Conservation (phyloP, 1,140 invertebrate genomes). For the Anthonomus grandis region DNA sequence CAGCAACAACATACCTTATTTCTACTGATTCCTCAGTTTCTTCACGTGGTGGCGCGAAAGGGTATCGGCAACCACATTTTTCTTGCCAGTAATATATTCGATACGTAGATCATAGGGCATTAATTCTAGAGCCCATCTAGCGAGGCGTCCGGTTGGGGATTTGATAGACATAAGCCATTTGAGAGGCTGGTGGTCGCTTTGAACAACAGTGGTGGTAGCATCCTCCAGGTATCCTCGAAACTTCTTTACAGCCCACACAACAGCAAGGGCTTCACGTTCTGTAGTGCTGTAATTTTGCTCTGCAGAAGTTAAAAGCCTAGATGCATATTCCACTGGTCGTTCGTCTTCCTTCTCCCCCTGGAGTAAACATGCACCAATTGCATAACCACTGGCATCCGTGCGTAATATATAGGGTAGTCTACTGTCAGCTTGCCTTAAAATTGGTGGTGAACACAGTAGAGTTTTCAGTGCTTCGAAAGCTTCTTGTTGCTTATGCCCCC, state of each 20-base stretch:
- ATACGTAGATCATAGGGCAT: constrained; percentile 23
- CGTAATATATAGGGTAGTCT: constrained; percentile 2
- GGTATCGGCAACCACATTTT: constrained; percentile 23
- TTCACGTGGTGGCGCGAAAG: constrained; percentile 11
- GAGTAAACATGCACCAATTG: constrained; percentile 19
- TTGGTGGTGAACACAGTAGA: not conserved
- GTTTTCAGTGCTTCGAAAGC: constrained; percentile 35
- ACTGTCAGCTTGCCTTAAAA: constrained; percentile 11
- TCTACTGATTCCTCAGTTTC: not conserved
- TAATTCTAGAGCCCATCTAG: constrained; percentile 47
- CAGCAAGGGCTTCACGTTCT: constrained; percentile 48
- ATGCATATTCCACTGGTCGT: constrained; percentile 46
- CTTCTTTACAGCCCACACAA: constrained; percentile 46
- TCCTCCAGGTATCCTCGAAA: constrained; percentile 48
- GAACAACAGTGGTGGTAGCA: constrained; percentile 40
- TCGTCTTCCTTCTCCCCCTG: constrained; percentile 32
- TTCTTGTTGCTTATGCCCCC: constrained; percentile 37
- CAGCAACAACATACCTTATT: no score
- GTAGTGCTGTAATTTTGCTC: constrained; percentile 48
- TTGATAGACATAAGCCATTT: constrained; percentile 51
- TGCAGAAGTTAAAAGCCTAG: constrained; percentile 32
- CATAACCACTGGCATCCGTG: constrained; percentile 17
- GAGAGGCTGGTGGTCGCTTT: constrained; percentile 53
- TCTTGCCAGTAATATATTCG: constrained; percentile 20
- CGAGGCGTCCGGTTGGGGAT: constrained; percentile 46